These are phyloP conservation scores for Enteromius thamalakanensis DNA, from an alignment of 2,797 vertebrate species.

Conservation along the genomic window DNA sequence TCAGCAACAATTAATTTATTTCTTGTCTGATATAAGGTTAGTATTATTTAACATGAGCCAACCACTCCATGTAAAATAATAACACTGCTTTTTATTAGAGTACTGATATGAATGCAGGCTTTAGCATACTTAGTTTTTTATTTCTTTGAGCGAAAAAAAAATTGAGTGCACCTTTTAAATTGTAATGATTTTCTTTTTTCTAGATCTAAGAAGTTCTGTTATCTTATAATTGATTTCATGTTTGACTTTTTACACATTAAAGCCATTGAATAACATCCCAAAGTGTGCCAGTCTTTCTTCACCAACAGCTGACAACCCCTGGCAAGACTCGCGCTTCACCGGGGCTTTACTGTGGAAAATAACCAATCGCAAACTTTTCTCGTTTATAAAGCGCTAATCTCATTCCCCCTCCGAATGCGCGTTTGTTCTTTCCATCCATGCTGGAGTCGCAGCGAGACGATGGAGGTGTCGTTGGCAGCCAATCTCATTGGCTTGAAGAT, in stretches of 20 bases:
- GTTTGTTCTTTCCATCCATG: constrained; percentile 31
- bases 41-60: constrained; percentile 2
- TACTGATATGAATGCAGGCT: background rate
- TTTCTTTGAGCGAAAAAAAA: background rate
- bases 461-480: constrained; percentile 58
- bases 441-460: constrained; percentile 56
- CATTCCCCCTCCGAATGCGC: background rate
- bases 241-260: constrained; percentile 42
- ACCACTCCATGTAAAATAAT: background rate
- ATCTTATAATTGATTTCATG: constrained; percentile 1
- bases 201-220: background rate
- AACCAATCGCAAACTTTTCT: constrained; percentile 27
- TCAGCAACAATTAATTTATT: background rate
- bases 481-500: constrained; percentile 73
- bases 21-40: background rate
- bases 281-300: background rate
- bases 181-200: background rate
- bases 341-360: constrained; percentile 1
- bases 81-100: background rate
- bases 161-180: background rate
- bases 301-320: constrained; percentile 19
- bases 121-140: background rate
- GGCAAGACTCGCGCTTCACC: constrained; percentile 9
- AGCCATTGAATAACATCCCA: constrained; percentile 38
- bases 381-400: constrained; percentile 18